phyloP scores from a whole-genome alignment of 2,113 vertebrate species.

The Butorides virescens region DNA sequence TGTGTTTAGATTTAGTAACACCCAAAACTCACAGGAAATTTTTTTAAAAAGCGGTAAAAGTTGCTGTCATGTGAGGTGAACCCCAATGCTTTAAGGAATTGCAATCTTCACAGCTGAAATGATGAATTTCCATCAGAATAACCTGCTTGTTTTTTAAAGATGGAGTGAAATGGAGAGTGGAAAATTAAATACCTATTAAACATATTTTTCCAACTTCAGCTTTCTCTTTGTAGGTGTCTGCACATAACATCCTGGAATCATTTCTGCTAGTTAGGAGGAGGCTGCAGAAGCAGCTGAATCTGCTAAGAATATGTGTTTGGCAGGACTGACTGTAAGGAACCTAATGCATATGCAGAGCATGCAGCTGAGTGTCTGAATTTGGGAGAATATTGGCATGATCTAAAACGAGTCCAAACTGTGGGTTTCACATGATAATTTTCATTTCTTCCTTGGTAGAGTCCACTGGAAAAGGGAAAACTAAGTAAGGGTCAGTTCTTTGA shows the following conservation, averaged over 20 bases:
- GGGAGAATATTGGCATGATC: background rate
- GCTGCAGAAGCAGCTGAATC: constrained; percentile 23
- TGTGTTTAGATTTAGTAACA: background rate
- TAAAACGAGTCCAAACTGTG: background rate
- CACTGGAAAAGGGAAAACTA: background rate
- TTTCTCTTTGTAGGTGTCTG: constrained; percentile 44
- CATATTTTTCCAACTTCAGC: background rate
- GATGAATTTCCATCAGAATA: background rate
- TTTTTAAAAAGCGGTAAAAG: background rate
- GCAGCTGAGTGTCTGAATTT: background rate
- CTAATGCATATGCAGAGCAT: constrained; percentile 19
- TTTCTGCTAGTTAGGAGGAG: background rate
- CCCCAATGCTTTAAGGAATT: background rate
- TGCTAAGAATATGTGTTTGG: constrained; percentile 14
- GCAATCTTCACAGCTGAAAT: background rate
- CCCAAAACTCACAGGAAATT: background rate
- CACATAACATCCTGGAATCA: background rate
- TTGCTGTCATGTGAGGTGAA: background rate
- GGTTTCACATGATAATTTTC: background rate
- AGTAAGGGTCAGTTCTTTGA: background rate
- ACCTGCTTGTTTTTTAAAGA: background rate
- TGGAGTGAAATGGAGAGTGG: background rate
- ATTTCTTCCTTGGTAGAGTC: background rate
- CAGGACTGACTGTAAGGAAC: background rate
- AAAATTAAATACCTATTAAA: constrained; percentile 16